Base-by-base conservation (phyloP, 2,113 vertebrate species). In the Sterna hirundo region DNA sequence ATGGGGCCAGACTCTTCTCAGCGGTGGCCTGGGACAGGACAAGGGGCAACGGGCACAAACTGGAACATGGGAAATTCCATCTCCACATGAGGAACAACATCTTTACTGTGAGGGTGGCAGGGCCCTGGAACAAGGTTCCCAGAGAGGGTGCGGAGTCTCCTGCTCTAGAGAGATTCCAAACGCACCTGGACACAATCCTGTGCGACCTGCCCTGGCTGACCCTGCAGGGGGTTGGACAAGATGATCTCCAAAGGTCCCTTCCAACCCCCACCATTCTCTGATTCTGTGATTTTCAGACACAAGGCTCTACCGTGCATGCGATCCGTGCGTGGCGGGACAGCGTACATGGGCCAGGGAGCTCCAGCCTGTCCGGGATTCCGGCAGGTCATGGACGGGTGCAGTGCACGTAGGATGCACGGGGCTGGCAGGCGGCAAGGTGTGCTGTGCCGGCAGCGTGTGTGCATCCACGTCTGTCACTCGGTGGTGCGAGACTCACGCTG, bases 301-400 rank as follows among this genome's bases (percentile, higher is more conserved):
- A 1, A 16, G 38, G 58, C 44, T 40, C 7, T 5, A 4, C 14
- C 0, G 2, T 2, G n/a, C 38, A 12, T 0, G 4, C 5, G 2
- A 11, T 7, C 23, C 3, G 1, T 10, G 34, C 34, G 3, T 4
- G 42, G 30, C 34, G 6, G 83, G n/a, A 27, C 32, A 6, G 38
- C 1, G 12, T 5, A 5, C 5, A 2, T 9, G 5, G 58, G 46
- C 23, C 5, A 0, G 46, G 61, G 62, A 54, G 10, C 71, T 19
- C 27, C 83, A 58, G 27, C 69, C 44, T 2, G 32, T 6, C 16
- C 0, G 2, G 69, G 69, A 21, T 58, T 5, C 20, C 3, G 15
- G 86, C 5, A 1, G 82, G 38, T 32, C 22, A 7, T 4, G 21
- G 46, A 4, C 0, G n/a, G 58, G n/a, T 5, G 11, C 49, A 5